phyloP scores from a whole-genome alignment of 2,113 vertebrate genomes.

The Fregata magnificens region DNA sequence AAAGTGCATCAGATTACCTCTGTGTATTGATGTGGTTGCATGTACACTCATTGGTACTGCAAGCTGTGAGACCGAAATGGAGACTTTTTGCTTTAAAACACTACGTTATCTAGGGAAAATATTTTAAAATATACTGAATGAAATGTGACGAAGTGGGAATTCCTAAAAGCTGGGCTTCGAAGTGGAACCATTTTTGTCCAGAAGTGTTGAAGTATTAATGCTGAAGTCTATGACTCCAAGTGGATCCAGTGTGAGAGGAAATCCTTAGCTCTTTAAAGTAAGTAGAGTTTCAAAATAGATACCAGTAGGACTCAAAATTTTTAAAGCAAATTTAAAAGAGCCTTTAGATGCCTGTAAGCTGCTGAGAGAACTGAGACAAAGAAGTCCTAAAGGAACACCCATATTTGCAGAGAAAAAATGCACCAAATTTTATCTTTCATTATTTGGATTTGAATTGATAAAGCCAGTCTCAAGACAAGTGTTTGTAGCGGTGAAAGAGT shows the following conservation, averaged over 20 bases:
- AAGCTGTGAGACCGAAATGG: background rate
- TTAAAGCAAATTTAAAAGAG: background rate
- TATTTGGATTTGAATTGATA: background rate
- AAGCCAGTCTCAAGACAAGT: background rate
- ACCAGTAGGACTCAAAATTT: background rate
- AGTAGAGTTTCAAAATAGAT: background rate
- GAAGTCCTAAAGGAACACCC: background rate
- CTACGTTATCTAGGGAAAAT: background rate
- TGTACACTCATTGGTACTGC: background rate
- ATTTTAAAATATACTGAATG: background rate
- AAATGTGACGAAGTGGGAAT: background rate
- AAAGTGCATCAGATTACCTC: background rate
- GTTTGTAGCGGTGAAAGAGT: background rate
- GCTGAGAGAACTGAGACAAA: background rate
- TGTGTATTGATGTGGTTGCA: background rate
- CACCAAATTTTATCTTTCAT: background rate
- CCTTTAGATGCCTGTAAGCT: background rate
- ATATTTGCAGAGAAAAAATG: background rate
- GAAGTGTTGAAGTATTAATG: background rate
- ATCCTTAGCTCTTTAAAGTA: background rate
- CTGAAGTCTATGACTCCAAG: background rate
- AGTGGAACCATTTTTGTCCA: background rate
- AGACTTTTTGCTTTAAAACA: background rate
- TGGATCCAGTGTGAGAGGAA: background rate
- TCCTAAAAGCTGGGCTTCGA: background rate